These are phyloP conservation scores for Aphidoletes aphidimyza DNA, from an alignment of 2,888 invertebrate species.

Conservation along the genomic window DNA sequence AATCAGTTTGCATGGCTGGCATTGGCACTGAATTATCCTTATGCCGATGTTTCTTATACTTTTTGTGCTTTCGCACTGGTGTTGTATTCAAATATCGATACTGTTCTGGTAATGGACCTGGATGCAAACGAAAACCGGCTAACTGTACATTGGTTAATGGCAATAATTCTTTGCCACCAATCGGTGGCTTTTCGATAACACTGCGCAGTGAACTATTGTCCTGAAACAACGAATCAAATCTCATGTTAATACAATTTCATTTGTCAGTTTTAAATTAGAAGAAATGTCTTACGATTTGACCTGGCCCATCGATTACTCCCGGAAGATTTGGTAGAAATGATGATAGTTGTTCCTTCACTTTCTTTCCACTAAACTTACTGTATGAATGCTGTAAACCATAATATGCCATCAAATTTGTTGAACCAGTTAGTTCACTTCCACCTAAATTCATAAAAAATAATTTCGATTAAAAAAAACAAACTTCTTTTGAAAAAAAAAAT, in stretches of 20 bases:
- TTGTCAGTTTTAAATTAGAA: too few species aligned
- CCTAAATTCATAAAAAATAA: slow-evolving; percentile 69
- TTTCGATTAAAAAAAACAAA: too few species aligned
- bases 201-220: slow-evolving; percentile 90
- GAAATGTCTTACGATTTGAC: slow-evolving; percentile 72
- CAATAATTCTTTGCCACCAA: slow-evolving; percentile 88
- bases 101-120: slow-evolving; percentile 92
- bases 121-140: slow-evolving; percentile 93
- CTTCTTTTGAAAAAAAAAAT: too few species aligned
- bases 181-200: slow-evolving; percentile 94
- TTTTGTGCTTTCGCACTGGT: slow-evolving; percentile 93
- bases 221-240: too few species aligned
- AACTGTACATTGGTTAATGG: slow-evolving; percentile 88
- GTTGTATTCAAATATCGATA: slow-evolving; percentile 92
- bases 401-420: slow-evolving; percentile 95
- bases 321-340: slow-evolving; percentile 95
- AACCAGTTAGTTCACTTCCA: slow-evolving; percentile 93
- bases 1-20: slow-evolving; percentile 78
- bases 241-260: too few species aligned
- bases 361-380: slow-evolving; percentile 97
- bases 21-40: slow-evolving; percentile 86
- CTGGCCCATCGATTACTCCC: slow-evolving; percentile 94
- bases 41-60: slow-evolving; percentile 94
- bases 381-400: slow-evolving; percentile 97
- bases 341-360: slow-evolving; percentile 92